Conservation (phyloP, 2,888 invertebrate species). For the Acleris holmiana region DNA sequence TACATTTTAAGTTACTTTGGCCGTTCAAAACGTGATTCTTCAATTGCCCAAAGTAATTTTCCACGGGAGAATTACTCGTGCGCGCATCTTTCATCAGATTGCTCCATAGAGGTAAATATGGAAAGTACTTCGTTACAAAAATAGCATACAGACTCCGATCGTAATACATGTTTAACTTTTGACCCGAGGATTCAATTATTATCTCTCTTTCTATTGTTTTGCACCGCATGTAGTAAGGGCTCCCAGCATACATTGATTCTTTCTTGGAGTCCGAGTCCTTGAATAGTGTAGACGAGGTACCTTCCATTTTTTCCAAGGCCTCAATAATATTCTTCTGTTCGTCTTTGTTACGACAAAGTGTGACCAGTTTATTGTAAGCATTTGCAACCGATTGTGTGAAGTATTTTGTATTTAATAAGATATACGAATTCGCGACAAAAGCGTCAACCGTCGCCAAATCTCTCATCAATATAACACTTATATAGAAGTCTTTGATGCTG, state of each 20-base stretch:
- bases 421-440: conserved; percentile 8
- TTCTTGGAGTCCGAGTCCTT: background rate
- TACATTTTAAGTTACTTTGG: too few relatives aligned
- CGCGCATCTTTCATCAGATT: conserved; percentile 6
- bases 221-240: conserved; percentile 4
- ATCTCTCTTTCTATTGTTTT: background rate
- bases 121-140: conserved; percentile 10
- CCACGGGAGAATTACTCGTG: conserved; percentile 6
- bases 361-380: conserved; percentile 7
- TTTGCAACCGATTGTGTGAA: conserved; percentile 8
- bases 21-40: conserved; percentile 10
- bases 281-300: conserved; percentile 2
- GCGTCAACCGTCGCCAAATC: conserved; percentile 10
- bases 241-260: conserved; percentile 3
- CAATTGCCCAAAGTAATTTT: conserved; percentile 13
- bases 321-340: background rate
- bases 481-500: conserved; percentile 4
- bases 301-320: conserved; percentile 2
- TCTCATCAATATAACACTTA: conserved; percentile 16
- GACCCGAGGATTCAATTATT: background rate
- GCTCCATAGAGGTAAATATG: conserved; percentile 12
- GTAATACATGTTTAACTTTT: background rate
- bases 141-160: conserved; percentile 2
- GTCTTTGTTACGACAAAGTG: background rate
- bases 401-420: conserved; percentile 12